Evolutionary conservation across 2,888 invertebrate genomes (phyloP), one percentile per base, ranked within the genome.

Genomic region (Patella pellucida): DNA sequence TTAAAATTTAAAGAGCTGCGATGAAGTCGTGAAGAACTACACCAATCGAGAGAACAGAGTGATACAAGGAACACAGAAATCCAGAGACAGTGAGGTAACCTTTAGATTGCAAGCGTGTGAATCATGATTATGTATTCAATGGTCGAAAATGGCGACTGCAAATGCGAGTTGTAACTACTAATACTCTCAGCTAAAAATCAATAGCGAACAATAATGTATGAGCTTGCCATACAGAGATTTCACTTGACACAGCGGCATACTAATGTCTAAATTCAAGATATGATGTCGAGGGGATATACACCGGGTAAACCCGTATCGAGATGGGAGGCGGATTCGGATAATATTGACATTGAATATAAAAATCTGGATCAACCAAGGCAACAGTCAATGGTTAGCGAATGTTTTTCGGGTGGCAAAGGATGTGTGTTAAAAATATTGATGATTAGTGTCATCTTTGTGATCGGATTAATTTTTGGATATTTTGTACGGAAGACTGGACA

Each of bases 331-430:
- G 88, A 88, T 78, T 85, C 87, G 0, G 88, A 88, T 76, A 87
- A 86, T 79, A 87, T 88, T 54, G 88, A 88, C 83, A 87, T 88
- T 76, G 87, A 88, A 75, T 88, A 88, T 75, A 85, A 86, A 76
- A 86, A 87, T 77, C 76, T 88, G n/a, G 88, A 88, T 77, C 82
- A 82, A 67, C 81, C 74, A 7, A 68, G 76, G 4, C 78, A 71
- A 15, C 81, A 81, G 69, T 72, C 73, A 52, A 81, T 81, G 76
- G 79, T 85, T 16, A 68, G 73, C 3, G 79, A 79, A 50, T 84
- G 82, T 74, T 81, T 86, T 54, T 81, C 79, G 23, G 86, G 86
- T 19, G 81, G 79, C 69, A 88, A 87, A 77, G 85, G 85, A 2
- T 41, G 81, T 19, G 80, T 83, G 19, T 82, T 88, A 52, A 86